Evolutionary conservation across 2,888 invertebrate species (phyloP).

Genomic region (Nesidiocoris tenuis): DNA sequence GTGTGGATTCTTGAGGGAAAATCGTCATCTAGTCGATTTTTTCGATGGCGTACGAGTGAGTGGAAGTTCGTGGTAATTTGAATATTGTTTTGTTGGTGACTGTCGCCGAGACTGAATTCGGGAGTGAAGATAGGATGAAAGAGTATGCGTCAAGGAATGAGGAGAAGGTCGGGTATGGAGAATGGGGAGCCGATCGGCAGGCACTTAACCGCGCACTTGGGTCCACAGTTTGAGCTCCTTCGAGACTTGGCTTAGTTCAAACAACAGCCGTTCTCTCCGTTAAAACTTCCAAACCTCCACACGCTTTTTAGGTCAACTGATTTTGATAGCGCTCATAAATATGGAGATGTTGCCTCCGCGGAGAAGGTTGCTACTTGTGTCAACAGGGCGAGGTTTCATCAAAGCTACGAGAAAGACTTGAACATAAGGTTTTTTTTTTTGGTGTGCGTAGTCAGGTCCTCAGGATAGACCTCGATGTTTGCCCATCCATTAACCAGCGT

Average conservation of each 20-base stretch:
- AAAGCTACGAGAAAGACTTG: constrained; percentile 27
- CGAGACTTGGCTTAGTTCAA: constrained; percentile 15
- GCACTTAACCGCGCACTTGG: constrained; percentile 25
- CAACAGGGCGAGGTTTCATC: constrained; percentile 37
- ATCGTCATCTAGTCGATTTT: too few species aligned
- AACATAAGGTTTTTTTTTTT: constrained; percentile 34
- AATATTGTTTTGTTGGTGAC: constrained; percentile 28
- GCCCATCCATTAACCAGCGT: constrained; percentile 33
- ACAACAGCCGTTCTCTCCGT: background rate
- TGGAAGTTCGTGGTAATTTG: constrained; percentile 7
- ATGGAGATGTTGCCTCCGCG: constrained; percentile 17
- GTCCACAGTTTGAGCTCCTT: constrained; percentile 8
- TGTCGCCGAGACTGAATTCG: background rate
- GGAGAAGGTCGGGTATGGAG: too few species aligned
- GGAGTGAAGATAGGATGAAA: background rate
- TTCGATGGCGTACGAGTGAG: too few species aligned
- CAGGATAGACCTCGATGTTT: background rate
- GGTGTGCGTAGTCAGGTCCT: background rate
- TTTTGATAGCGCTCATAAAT: constrained; percentile 39
- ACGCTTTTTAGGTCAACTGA: constrained; percentile 36
- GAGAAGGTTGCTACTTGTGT: constrained; percentile 39
- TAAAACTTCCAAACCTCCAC: background rate
- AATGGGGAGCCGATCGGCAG: constrained; percentile 5
- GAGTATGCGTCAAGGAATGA: too few species aligned
- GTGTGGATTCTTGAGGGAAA: too few species aligned